Percentiles rank a stretch among this genome's conserved stretches.
Conservation (phyloP, 2,113 vertebrate genomes). For the Odobenus rosmarus region DNA sequence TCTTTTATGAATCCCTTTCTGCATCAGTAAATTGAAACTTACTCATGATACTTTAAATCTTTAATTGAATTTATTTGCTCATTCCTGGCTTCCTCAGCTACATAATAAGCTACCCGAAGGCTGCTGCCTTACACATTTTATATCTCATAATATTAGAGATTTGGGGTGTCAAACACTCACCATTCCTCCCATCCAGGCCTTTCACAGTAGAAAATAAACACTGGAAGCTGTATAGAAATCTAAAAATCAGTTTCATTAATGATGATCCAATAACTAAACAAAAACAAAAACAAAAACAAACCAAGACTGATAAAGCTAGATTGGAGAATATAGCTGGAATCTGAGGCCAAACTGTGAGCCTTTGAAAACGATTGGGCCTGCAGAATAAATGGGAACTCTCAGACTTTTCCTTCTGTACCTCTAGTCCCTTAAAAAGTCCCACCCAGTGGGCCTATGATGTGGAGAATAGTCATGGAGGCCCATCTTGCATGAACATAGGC, state of each 20-base stretch:
- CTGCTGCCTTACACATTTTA: background rate
- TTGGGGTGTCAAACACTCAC: background rate
- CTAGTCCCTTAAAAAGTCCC: background rate
- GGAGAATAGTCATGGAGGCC: background rate
- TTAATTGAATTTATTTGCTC: background rate
- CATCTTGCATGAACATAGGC: background rate
- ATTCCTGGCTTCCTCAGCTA: background rate
- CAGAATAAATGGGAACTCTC: background rate
- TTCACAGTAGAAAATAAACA: background rate
- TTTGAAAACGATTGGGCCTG: background rate
- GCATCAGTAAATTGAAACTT: background rate
- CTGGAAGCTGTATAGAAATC: background rate
- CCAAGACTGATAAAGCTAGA: background rate
- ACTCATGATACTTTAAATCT: background rate
- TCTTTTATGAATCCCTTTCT: background rate
- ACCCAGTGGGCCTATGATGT: background rate
- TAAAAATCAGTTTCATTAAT: background rate
- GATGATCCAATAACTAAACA: background rate
- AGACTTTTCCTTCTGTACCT: background rate
- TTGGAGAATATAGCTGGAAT: background rate
- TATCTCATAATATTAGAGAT: background rate
- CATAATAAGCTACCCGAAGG: background rate
- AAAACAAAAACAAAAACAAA: background rate
- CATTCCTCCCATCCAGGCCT: background rate
- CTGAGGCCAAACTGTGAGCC: background rate